These are phyloP conservation scores for Cottus gobio DNA, from an alignment of 2,113 vertebrate species.

Conservation along the genomic window DNA sequence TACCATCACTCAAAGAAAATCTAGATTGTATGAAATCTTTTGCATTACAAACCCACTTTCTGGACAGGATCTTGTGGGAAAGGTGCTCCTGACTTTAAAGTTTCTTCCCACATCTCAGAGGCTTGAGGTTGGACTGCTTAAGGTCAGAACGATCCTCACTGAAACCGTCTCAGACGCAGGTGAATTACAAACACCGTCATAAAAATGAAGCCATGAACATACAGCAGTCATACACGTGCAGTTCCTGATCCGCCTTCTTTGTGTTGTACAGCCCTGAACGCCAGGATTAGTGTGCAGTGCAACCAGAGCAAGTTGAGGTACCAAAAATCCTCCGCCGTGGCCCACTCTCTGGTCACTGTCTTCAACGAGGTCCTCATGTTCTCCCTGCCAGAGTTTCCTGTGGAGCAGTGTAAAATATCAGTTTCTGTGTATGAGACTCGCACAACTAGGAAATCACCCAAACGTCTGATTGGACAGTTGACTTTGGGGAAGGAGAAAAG, in stretches of 20 bases:
- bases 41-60: background rate
- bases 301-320: slow-evolving; percentile 80
- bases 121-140: slow-evolving; percentile 83
- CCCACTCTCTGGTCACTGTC: slow-evolving; percentile 68
- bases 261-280: slow-evolving; percentile 74
- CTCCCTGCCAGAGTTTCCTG: slow-evolving; percentile 71
- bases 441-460: slow-evolving; percentile 56
- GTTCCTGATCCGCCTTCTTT: background rate
- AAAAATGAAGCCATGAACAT: background rate
- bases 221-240: fast-evolving
- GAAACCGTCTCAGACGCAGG: slow-evolving; percentile 51
- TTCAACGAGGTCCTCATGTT: slow-evolving; percentile 86
- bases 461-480: slow-evolving; percentile 78
- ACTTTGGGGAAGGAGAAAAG: slow-evolving; percentile 72
- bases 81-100: slow-evolving; percentile 83
- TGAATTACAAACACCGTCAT: slow-evolving; percentile 18
- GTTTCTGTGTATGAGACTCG: slow-evolving; percentile 78
- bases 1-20: background rate
- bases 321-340: slow-evolving; percentile 78
- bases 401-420: slow-evolving; percentile 74
- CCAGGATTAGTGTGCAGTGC: slow-evolving; percentile 79
- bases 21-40: background rate
- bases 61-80: slow-evolving; percentile 82
- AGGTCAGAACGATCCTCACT: slow-evolving; percentile 69
- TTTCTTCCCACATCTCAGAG: slow-evolving; percentile 84